Conservation (phyloP, 2,888 invertebrate species). For the Dryobotodes eremita region DNA sequence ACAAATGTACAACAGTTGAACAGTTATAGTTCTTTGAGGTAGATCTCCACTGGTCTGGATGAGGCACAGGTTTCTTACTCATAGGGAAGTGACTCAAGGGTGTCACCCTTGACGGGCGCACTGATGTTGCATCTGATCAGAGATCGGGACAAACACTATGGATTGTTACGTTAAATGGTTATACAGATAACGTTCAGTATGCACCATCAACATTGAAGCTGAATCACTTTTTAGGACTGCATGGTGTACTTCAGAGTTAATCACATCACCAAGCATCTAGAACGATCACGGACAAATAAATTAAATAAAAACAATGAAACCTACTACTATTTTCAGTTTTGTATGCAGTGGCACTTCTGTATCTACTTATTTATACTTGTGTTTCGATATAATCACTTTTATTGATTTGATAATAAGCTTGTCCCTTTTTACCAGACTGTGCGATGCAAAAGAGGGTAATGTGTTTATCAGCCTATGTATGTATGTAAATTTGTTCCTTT, state of each 20-base stretch:
- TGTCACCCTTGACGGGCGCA: neutral
- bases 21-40: neutral
- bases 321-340: neutral
- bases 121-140: neutral
- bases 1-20: neutral
- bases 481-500: no score
- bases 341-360: constrained; percentile 26
- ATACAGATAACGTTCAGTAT: neutral
- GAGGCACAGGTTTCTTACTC: neutral
- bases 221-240: neutral
- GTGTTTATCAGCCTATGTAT: no score
- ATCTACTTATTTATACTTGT: no score
- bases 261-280: neutral
- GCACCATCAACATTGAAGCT: neutral
- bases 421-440: constrained; percentile 42
- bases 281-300: neutral
- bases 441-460: no score
- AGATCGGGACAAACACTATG: neutral
- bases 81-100: neutral
- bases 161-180: neutral
- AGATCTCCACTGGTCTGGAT: neutral
- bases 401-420: constrained; percentile 64
- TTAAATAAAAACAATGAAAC: neutral
- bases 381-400: constrained; percentile 60
- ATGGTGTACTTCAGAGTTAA: neutral